Conservation (phyloP, 2,113 vertebrate species). For the Rattus rattus region DNA sequence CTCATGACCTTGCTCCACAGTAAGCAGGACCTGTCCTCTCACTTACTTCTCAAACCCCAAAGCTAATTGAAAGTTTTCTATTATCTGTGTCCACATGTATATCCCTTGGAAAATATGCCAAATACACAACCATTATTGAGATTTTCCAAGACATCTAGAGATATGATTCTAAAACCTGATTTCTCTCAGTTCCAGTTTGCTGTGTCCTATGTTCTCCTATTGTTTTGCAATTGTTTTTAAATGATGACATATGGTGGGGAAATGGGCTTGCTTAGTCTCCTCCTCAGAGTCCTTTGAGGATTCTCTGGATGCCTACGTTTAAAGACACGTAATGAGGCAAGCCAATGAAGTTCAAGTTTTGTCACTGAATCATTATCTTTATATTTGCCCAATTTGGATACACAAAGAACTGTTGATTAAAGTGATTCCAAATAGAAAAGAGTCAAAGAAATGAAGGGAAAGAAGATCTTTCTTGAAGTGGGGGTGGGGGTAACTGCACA, state of each 20-base stretch:
- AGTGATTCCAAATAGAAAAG: neutral
- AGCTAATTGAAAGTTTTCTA: neutral
- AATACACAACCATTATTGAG: rapidly evolving
- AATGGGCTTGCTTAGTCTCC: neutral
- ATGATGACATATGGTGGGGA: neutral
- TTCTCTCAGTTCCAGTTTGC: neutral
- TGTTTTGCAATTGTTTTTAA: neutral
- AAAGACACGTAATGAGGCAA: neutral
- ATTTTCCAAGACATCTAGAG: rapidly evolving
- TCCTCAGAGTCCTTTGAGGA: neutral
- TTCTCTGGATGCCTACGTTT: too few species aligned
- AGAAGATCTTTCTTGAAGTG: neutral
- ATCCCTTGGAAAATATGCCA: neutral
- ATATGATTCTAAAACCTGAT: neutral
- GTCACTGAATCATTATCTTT: neutral
- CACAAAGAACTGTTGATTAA: neutral
- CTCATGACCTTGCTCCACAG: neutral
- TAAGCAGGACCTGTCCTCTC: neutral
- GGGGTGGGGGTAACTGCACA: too few species aligned
- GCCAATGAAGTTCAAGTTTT: neutral
- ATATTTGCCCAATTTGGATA: neutral
- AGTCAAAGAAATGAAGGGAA: neutral
- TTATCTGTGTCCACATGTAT: neutral
- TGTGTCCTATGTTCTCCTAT: rapidly evolving
- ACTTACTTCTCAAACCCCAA: neutral